Evolutionary conservation across 64 coral and sea anemone species (phyloP).

Genomic region (Pocillopora damicornis): DNA sequence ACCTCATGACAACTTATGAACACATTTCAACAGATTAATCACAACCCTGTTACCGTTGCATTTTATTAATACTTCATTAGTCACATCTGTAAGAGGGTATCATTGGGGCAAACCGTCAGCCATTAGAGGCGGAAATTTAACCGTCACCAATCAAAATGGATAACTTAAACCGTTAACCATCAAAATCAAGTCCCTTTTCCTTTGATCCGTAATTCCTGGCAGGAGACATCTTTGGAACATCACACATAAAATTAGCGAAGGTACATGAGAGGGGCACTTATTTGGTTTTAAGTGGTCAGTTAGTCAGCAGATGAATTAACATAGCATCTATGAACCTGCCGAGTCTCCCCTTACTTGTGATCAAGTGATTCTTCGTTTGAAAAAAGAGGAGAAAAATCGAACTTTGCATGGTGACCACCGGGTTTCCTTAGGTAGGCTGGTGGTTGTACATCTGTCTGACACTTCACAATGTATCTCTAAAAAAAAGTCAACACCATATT

Average conservation of each 20-base stretch:
- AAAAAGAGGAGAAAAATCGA: conserved; percentile 51
- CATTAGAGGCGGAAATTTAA: too few species aligned
- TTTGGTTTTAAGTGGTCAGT: not conserved
- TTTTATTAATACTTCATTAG: too few species aligned
- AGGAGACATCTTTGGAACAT: too few species aligned
- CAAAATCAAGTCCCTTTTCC: too few species aligned
- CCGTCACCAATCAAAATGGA: too few species aligned
- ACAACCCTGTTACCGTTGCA: too few species aligned
- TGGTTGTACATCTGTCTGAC: conserved; percentile 6
- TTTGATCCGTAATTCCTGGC: too few species aligned
- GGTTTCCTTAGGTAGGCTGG: conserved; percentile 54
- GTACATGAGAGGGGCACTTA: too few species aligned
- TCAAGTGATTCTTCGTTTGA: not conserved
- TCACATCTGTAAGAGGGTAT: too few species aligned
- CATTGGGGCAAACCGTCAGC: too few species aligned
- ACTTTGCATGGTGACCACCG: conserved; percentile 21
- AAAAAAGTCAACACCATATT: not conserved
- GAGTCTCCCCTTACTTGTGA: not conserved
- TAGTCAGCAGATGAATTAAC: not conserved
- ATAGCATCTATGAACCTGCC: not conserved
- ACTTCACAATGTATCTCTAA: conserved; percentile 39
- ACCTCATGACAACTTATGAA: not conserved
- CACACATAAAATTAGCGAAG: too few species aligned
- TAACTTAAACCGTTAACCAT: too few species aligned
- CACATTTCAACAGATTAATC: not conserved